phyloP scores from a whole-genome alignment of 2,113 vertebrate genomes.

The Sclerurus mexicanus region DNA sequence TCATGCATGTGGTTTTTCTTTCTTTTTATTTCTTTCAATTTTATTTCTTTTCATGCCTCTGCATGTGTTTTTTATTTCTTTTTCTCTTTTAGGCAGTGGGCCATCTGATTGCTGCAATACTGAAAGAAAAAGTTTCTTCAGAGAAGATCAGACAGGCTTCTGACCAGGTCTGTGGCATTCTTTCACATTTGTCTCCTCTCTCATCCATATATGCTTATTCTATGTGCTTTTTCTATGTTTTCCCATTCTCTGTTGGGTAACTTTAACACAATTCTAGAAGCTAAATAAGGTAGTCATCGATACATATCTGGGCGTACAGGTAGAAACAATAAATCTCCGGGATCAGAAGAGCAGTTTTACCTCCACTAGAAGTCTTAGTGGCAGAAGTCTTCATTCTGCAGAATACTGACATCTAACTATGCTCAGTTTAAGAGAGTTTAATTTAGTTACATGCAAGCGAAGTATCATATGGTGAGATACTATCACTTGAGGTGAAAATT shows the following conservation, averaged over 20 bases:
- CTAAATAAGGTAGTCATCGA: not conserved
- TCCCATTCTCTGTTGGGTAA: not conserved
- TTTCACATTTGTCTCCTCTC: not conserved
- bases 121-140: slow-evolving; percentile 85
- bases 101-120: slow-evolving; percentile 84
- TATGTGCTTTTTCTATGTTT: not conserved
- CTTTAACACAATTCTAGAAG: not conserved
- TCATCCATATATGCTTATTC: not conserved
- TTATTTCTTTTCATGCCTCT: not conserved
- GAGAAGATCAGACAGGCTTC: slow-evolving; percentile 78
- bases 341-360: not conserved
- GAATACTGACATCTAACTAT: not conserved
- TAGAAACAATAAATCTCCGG: not conserved
- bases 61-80: not conserved
- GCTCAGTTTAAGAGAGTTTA: not conserved
- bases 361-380: not conserved
- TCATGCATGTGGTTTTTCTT: not conserved
- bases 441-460: not conserved
- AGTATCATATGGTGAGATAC: not conserved
- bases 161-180: slow-evolving; percentile 77
- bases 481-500: not conserved
- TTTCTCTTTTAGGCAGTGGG: slow-evolving; percentile 80
- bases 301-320: not conserved
- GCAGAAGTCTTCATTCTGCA: not conserved
- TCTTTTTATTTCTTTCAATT: not conserved